A percentile compares a stretch with the other conserved stretches of the same genome.
Conservation (phyloP, 2,888 invertebrate species). For the Sylvicola fuscatus region DNA sequence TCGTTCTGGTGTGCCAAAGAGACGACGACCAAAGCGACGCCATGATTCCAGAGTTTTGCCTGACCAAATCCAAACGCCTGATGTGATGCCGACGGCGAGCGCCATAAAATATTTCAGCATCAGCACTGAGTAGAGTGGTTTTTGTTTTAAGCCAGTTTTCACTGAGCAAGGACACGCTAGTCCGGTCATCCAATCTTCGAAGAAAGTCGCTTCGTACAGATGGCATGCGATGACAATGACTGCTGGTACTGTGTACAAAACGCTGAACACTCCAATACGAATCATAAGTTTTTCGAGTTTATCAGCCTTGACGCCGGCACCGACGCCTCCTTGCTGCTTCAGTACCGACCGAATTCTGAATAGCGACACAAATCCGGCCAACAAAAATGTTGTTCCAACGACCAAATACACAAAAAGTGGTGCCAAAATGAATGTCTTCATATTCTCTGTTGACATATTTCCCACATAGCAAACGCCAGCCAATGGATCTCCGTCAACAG, state of each 20-base stretch:
- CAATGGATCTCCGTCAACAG: conserved; percentile 92
- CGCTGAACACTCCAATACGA: conserved; percentile 84
- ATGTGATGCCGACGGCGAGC: conserved; percentile 84
- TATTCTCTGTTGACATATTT: conserved; percentile 68
- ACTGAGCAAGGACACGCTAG: conserved; percentile 52
- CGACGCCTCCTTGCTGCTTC: conserved; percentile 67
- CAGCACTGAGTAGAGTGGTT: conserved; percentile 59
- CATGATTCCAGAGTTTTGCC: conserved; percentile 87
- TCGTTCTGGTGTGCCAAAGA: conserved; percentile 33
- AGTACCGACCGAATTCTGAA: conserved; percentile 84
- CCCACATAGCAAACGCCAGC: conserved; percentile 95
- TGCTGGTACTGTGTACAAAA: conserved; percentile 85
- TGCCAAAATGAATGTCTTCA: conserved; percentile 66
- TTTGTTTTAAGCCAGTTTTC: conserved; percentile 17
- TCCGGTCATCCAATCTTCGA: conserved; percentile 62
- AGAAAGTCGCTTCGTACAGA: conserved; percentile 69
- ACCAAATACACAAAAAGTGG: conserved; percentile 74
- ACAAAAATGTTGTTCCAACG: conserved; percentile 76
- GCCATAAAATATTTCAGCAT: conserved; percentile 94
- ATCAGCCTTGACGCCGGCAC: conserved; percentile 68
- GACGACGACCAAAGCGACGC: conserved; percentile 58
- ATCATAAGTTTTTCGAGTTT: conserved; percentile 91
- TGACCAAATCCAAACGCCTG: conserved; percentile 95
- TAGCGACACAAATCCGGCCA: conserved; percentile 81
- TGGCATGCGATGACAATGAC: conserved; percentile 73